phyloP scores from a whole-genome alignment of 2,113 vertebrate genomes.

The Bubo bubo region DNA sequence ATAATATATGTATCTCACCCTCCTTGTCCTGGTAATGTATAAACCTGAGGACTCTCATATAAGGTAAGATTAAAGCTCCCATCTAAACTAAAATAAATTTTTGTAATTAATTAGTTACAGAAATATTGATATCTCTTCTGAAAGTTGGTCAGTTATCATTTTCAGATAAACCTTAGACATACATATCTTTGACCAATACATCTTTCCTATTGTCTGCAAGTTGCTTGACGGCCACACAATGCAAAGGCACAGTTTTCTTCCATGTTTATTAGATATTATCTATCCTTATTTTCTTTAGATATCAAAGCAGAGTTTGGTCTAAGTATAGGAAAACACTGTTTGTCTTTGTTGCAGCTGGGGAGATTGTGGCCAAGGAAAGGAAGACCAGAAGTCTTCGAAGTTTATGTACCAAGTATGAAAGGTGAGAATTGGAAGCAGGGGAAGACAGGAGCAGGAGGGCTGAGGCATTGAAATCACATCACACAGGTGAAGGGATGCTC shows the following conservation, averaged over 20 bases:
- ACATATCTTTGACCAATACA: not conserved
- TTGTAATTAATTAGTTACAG: not conserved
- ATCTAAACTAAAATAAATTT: not conserved
- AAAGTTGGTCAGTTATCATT: not conserved
- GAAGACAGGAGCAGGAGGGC: not conserved
- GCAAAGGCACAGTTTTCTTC: not conserved
- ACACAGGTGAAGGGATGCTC: not conserved
- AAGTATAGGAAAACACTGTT: not conserved
- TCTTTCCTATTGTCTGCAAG: not conserved
- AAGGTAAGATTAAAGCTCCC: not conserved
- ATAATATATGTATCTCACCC: not conserved
- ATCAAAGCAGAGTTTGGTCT: not conserved
- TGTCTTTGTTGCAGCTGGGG: not conserved
- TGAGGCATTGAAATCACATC: not conserved
- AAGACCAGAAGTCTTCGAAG: not conserved
- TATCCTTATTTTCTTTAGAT: not conserved
- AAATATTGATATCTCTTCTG: not conserved
- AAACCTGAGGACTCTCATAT: not conserved
- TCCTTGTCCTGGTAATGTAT: not conserved
- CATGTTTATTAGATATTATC: not conserved
- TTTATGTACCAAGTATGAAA: not conserved
- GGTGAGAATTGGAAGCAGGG: not conserved
- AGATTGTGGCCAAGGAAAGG: not conserved
- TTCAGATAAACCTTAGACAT: not conserved
- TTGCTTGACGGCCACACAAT: accelerated